phyloP scores from a whole-genome alignment of 2,113 vertebrate genomes.

The Eudyptes chrysolophus region DNA sequence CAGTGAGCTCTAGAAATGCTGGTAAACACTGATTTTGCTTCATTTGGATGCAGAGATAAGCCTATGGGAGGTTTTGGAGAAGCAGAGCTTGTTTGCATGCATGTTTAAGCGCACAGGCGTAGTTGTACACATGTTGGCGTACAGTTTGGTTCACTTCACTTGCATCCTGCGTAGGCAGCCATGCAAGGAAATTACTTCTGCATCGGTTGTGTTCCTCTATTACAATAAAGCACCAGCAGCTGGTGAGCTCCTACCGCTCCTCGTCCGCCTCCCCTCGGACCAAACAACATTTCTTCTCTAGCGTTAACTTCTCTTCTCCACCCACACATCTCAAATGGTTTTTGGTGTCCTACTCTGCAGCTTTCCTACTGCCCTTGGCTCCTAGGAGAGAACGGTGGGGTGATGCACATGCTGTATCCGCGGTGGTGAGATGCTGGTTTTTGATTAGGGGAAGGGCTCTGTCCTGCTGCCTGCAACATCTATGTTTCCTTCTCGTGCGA shows the following conservation, averaged over 20 bases:
- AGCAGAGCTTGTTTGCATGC: constrained; percentile 63
- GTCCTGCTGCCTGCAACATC: not conserved
- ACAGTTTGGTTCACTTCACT: constrained; percentile 38
- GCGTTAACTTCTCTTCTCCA: not conserved
- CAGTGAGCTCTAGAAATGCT: not conserved
- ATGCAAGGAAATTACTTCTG: constrained; percentile 55
- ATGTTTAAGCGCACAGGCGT: not conserved
- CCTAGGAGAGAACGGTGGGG: not conserved
- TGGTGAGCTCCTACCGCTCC: not conserved
- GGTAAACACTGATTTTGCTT: constrained; percentile 45
- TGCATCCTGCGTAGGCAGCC: constrained; percentile 35
- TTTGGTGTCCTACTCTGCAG: not conserved
- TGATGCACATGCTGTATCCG: fast-evolving
- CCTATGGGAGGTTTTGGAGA: constrained; percentile 34
- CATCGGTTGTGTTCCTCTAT: not conserved
- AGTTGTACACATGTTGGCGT: not conserved
- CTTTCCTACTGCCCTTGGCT: not conserved
- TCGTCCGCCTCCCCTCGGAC: not conserved
- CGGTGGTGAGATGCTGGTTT: fast-evolving
- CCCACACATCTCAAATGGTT: not conserved
- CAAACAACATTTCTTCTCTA: not conserved
- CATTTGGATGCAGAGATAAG: constrained; percentile 54
- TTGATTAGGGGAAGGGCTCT: not conserved
- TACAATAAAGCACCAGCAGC: constrained; percentile 20
- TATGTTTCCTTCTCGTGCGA: fast-evolving